A percentile compares a stretch with the other conserved stretches of the same genome.
Evolutionary conservation across 2,113 vertebrate species (phyloP).

Genomic region (Hemicordylus capensis): DNA sequence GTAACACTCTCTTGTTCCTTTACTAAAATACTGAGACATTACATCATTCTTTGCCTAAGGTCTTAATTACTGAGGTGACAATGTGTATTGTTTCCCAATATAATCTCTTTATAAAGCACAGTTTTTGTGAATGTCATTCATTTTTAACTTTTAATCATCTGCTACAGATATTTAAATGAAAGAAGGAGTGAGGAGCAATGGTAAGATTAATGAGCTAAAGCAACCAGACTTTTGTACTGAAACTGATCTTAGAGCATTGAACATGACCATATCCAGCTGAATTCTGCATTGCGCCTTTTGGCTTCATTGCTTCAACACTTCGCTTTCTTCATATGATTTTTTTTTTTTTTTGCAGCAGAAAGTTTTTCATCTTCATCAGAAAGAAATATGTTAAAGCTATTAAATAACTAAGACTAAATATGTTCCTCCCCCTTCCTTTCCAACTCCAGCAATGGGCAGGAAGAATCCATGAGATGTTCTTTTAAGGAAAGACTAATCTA

Average conservation of each 20-base stretch:
- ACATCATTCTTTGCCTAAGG: constrained; percentile 48
- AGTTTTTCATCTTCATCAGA: constrained; percentile 56
- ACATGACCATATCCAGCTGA: constrained; percentile 9
- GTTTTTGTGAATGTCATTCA: constrained; percentile 51
- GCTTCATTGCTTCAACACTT: constrained; percentile 17
- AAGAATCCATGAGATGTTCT: constrained; percentile 47
- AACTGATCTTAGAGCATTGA: constrained; percentile 24
- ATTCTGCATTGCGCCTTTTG: constrained; percentile 23
- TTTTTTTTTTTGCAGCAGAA: constrained; percentile 39
- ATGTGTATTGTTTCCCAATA: constrained; percentile 48
- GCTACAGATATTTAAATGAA: constrained; percentile 49
- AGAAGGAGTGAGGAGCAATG: constrained; percentile 38
- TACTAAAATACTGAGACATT: constrained; percentile 43
- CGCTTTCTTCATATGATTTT: constrained; percentile 27
- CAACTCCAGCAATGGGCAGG: constrained; percentile 35
- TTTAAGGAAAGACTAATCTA: constrained; percentile 74
- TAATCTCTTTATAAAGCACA: constrained; percentile 55
- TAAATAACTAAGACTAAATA: constrained; percentile 46
- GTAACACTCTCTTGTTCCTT: constrained; percentile 19
- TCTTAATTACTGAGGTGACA: constrained; percentile 49
- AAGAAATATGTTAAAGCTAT: constrained; percentile 61
- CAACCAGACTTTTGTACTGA: constrained; percentile 42
- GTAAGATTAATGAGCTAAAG: constrained; percentile 63
- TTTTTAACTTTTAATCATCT: constrained; percentile 64
- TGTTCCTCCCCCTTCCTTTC: constrained; percentile 29